Base-by-base conservation (phyloP, 2,888 invertebrate species). In the Schrankia costaestrigalis region DNA sequence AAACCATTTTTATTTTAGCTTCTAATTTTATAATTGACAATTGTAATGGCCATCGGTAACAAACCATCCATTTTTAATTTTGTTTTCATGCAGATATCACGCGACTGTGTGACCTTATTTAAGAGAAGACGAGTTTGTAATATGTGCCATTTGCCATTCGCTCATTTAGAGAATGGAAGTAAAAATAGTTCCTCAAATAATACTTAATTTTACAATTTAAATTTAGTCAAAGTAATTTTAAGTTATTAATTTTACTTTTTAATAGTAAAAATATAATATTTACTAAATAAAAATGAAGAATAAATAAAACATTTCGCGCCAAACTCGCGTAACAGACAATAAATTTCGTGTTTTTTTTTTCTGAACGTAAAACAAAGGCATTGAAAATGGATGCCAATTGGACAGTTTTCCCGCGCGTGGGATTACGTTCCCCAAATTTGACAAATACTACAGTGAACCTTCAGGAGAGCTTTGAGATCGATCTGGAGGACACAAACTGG, bases 401-500 rank as follows among this genome's bases (percentile, higher is more conserved):
- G 74, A 77, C 76, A 0, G 19, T 63, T 3, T 54, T 36, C 48
- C 68, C 71, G 0, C 71, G 45, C 11, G 35, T 68, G 27, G 78
- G 79, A 4, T 48, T 82, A 0, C 66, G 78, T 8, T 80, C 80
- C 0, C 76, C 80, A 1, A 87, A 86, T 52, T 36, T 78, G 2
- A 82, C 80, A 0, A 89, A 88, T 46, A 66, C 72, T 0, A 79
- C 80, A 0, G 77, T 75, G 3, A 81, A 49, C 35, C 89, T 91
- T 0, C 91, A 92, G 27, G 83, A 90, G 9, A 94, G 90, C 59
- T 90, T 94, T 17, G 91, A 90, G 41, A 90, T 90, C 4, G 96
- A 95, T 63, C 77, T 89, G 27, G 95, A 95, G 64, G 96, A 96
- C 64, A 93, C 95, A 8, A 94, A 94, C 56, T 96, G 96, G 96